Percentiles rank a stretch among this genome's conserved stretches.
Evolutionary conservation across 2,113 vertebrate genomes (phyloP).

Genomic region (Stegostoma tigrinum): DNA sequence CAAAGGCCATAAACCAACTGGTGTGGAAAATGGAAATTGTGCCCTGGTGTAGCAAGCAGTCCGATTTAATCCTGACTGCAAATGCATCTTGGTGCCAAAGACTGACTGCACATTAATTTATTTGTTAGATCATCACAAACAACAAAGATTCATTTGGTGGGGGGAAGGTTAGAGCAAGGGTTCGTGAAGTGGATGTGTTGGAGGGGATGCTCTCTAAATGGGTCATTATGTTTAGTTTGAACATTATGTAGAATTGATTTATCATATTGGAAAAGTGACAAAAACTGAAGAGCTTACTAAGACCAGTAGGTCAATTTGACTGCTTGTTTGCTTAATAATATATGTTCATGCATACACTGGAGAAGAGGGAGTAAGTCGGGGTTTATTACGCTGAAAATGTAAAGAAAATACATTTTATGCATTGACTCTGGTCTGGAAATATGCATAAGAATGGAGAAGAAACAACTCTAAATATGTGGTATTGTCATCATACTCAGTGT

Average conservation of each 20-base stretch:
- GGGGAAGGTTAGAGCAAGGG: background rate
- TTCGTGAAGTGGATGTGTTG: background rate
- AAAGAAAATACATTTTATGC: background rate
- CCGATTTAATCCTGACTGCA: background rate
- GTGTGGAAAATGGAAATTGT: conserved; percentile 27
- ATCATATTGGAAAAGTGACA: background rate
- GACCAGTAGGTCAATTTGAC: background rate
- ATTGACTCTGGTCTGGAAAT: background rate
- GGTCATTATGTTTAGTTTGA: background rate
- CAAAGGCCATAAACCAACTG: background rate
- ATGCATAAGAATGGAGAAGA: background rate
- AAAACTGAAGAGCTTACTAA: background rate
- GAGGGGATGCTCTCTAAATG: background rate
- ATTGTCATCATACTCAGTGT: background rate
- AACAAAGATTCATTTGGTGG: background rate
- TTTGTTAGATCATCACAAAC: background rate
- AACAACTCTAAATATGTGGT: background rate
- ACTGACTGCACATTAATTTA: background rate
- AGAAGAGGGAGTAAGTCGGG: background rate
- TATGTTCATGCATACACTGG: background rate
- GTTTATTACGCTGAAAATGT: background rate
- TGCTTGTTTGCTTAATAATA: background rate
- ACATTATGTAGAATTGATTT: background rate
- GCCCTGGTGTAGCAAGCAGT: background rate
- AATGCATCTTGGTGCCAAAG: background rate